phyloP scores from a whole-genome alignment of 2,797 vertebrate genomes.

The Acipenser transmontanus region DNA sequence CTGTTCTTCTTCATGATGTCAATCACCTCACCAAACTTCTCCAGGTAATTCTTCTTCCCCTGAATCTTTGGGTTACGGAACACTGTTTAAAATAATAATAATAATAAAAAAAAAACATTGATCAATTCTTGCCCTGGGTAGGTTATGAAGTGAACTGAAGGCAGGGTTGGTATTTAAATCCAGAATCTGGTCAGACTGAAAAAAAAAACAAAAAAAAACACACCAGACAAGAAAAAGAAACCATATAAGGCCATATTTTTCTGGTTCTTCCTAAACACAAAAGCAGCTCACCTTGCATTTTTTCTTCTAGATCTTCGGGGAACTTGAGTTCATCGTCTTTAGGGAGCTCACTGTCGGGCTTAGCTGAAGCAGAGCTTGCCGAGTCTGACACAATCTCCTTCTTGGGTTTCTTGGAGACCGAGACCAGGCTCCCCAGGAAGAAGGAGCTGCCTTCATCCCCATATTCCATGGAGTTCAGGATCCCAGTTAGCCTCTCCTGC shows the following conservation, averaged over 20 bases:
- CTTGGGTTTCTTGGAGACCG: slow-evolving; percentile 53
- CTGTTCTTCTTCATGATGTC: slow-evolving; percentile 67
- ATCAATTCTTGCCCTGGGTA: no score
- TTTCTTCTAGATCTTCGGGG: slow-evolving; percentile 62
- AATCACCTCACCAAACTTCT: slow-evolving; percentile 60
- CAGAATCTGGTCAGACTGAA: no score
- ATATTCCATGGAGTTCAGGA: slow-evolving; percentile 31
- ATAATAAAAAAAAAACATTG: no score
- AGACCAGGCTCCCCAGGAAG: slow-evolving; percentile 31
- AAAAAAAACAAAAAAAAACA: no score
- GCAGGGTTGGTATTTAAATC: no score
- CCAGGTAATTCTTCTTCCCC: slow-evolving; percentile 59
- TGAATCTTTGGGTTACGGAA: slow-evolving; percentile 52
- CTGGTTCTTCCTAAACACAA: no score
- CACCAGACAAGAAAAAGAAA: no score
- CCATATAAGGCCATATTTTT: no score
- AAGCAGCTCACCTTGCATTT: slow-evolving; percentile 59
- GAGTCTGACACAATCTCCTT: slow-evolving; percentile 50
- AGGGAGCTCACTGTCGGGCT: slow-evolving; percentile 59
- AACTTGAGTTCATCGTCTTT: slow-evolving; percentile 63
- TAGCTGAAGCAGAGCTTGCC: slow-evolving; percentile 14
- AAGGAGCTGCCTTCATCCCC: slow-evolving; percentile 28
- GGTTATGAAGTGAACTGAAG: no score
- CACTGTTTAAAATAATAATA: slow-evolving; percentile 37
- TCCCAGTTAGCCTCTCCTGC: slow-evolving; percentile 39